Percentiles rank a stretch among this genome's conserved stretches.
Conservation (phyloP, 2,888 invertebrate species). For the Galerucella nymphaeae region DNA sequence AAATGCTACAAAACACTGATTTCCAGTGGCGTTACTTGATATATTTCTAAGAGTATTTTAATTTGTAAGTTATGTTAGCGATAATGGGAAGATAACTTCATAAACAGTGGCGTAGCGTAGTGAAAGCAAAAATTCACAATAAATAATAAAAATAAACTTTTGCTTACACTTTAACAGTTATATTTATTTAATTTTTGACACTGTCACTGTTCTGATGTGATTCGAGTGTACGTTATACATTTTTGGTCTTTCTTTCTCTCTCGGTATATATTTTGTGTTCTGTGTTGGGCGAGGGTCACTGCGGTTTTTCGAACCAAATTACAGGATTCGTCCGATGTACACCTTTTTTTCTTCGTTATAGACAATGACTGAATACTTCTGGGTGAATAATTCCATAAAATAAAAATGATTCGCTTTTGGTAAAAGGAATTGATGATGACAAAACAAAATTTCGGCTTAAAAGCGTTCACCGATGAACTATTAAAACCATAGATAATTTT, state of each 20-base stretch:
- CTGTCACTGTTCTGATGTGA: neutral
- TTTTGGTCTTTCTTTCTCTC: conserved; percentile 26
- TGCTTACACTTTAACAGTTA: neutral
- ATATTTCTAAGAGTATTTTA: too few relatives aligned
- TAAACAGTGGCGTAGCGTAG: too few relatives aligned
- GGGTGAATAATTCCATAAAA: conserved; percentile 49
- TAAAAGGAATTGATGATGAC: conserved; percentile 13
- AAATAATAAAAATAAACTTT: too few relatives aligned
- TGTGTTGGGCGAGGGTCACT: conserved; percentile 46
- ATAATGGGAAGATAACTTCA: too few relatives aligned
- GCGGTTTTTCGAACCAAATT: conserved; percentile 52
- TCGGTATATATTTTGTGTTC: conserved; percentile 26
- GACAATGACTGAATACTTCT: conserved; percentile 54
- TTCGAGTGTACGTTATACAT: neutral
- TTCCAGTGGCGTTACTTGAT: conserved; percentile 14
- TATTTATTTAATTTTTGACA: neutral
- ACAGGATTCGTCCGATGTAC: conserved; percentile 47
- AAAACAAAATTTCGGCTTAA: conserved; percentile 9
- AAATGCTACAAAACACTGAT: conserved; percentile 22
- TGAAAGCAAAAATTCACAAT: too few relatives aligned
- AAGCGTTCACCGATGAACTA: conserved; percentile 4
- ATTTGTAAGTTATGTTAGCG: too few relatives aligned
- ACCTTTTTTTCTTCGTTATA: conserved; percentile 51
- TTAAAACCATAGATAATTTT: conserved; percentile 4
- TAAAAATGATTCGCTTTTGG: conserved; percentile 32